Base-by-base conservation (phyloP, 2,888 invertebrate genomes). In the Gasteruption jaculator region DNA sequence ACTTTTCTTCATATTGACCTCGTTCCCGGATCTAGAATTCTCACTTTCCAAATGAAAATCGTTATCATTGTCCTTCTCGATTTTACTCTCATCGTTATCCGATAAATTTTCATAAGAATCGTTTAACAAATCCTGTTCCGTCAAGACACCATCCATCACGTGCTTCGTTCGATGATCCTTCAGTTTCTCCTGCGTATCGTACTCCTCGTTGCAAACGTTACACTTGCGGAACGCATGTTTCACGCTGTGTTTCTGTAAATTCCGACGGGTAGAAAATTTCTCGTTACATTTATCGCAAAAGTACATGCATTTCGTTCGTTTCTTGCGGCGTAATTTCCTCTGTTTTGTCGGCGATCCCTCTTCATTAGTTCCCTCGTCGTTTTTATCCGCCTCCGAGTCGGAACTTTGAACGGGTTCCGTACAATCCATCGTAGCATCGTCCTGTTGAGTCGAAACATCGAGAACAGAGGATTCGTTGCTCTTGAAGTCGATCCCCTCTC, bases 101-200 rank as follows among this genome's bases (percentile, higher is more conserved):
- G 18, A 6, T 27, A 14, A n/a, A 27, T 27, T 14, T 30, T 29
- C 24, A 34, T 18, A n/a, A 4, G 45, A 29, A 10, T 57, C 52
- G 12, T 55, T 54, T 21, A 61, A 58, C 12, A 65, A 45, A 43
- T 66, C 65, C 20, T 63, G 58, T 20, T 64, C 62, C 0, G 57
- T 56, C 11, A 67, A 42, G 8, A 65, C 57, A 3, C 65, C 67
- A 29, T 68, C 68, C 4, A 63, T 47, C 0, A 67, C 63, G 19
- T 70, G 69, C 11, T 59, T 58, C 2, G 58, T 43, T 3, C 61
- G 54, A 45, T 70, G 69, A 31, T 63, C 52, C 16, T 52, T 54
- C 3, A 67, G 34, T 14, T 61, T 57, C n/a, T 65, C 62, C 27
- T 62, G 8, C 5, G 53, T 52, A 3, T 64, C 59, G 11, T 61